Conservation (phyloP, 2,888 invertebrate species). For the Sarcophaga subvicina region DNA sequence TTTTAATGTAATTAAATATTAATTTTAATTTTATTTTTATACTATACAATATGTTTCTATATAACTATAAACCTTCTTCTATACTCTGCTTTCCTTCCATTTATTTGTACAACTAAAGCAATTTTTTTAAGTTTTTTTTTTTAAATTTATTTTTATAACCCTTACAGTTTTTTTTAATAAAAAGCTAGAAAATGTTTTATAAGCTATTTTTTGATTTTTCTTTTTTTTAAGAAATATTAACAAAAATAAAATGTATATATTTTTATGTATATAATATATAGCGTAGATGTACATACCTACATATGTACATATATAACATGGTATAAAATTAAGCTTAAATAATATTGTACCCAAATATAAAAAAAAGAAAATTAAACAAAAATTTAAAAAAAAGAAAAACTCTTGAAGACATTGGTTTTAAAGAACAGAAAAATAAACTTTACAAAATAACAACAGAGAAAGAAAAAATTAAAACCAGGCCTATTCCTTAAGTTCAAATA, state of each 20-base stretch:
- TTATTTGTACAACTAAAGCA: constrained; percentile 78
- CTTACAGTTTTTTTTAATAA: constrained; percentile 34
- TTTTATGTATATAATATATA: constrained; percentile 46
- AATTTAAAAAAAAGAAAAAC: constrained; percentile 38
- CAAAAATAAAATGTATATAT: constrained; percentile 17
- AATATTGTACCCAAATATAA: constrained; percentile 49
- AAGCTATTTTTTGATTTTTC: neutral
- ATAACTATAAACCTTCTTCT: constrained; percentile 63
- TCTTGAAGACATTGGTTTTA: neutral
- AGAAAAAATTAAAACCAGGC: neutral
- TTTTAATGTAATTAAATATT: constrained; percentile 17
- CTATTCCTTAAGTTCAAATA: no score
- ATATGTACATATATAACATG: constrained; percentile 60
- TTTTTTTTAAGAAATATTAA: constrained; percentile 50
- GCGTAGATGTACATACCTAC: constrained; percentile 62
- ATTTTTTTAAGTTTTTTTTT: constrained; percentile 28
- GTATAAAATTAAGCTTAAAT: constrained; percentile 57
- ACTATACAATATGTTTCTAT: constrained; percentile 67
- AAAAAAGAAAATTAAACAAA: constrained; percentile 40
- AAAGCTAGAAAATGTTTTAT: constrained; percentile 72
- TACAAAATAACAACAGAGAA: neutral
- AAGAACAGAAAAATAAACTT: neutral
- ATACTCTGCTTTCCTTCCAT: constrained; percentile 47
- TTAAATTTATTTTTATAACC: neutral
- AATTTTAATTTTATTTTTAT: constrained; percentile 11